Evolutionary conservation across 2,888 invertebrate species (phyloP), one percentile per base, ranked within the genome.

Genomic region (Oeneis ivallda): DNA sequence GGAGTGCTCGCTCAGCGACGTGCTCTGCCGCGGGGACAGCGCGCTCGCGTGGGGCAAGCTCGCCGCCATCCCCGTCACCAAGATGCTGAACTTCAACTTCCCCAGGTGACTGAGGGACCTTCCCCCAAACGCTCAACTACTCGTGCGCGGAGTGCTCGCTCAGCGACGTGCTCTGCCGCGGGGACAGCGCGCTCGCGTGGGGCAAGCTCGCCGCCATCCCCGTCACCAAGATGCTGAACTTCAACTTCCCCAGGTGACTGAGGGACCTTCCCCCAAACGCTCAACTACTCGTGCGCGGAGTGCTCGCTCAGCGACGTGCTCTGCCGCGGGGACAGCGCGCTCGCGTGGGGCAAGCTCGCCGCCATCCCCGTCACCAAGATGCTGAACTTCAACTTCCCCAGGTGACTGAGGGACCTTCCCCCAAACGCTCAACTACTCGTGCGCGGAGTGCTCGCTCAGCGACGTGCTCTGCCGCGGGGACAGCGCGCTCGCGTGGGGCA

Each of bases 281-380:
- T 80, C 0, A 67, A 66, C 6, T 89, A 78, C 68, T 54, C 66
- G 0, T 87, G 87, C 59, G 67, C 65, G 0, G 75, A 70, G 0
- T 88, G 89, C 61, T 70, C 74, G 0, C 65, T 86, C 1, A 70
- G 67, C 0, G 86, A 88, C 64, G 76, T 89, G 0, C 45, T 83
- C 7, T 89, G 88, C 49, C 79, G 81, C 62, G 47, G 47, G 15
- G 47, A 47, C 8, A 47, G 17, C 17, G 47, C 47, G 9, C 47
- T 47, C 15, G 15, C 47, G 47, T 47, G 47, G 47, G 47, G 47
- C 3, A 47, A 47, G n/a, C 47, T 47, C 17, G 17, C 47, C 9
- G 17, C 47, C 17, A 47, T 47, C 15, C 47, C 47, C 10, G 3
- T 47, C 47, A 47, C 47, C 10, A 47, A 47, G 17, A 47, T 47